Evolutionary conservation across 1,140 invertebrate species (phyloP).

Genomic region (Cylas formicarius): DNA sequence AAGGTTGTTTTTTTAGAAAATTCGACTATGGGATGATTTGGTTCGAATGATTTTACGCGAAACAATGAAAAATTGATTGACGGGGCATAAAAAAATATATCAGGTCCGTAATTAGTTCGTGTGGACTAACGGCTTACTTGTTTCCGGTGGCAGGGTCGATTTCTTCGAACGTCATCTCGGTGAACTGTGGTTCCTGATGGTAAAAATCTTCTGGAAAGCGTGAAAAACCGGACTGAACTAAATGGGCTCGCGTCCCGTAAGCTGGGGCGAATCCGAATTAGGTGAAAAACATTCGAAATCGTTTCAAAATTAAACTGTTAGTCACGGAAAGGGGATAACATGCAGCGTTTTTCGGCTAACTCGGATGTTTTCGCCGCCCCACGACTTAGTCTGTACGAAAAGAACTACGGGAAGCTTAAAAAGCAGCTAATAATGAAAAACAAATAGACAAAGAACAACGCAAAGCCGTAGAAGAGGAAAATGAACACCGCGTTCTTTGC

Average conservation of each 20-base stretch:
- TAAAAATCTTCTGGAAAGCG: conserved; percentile 46
- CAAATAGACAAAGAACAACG: conserved; percentile 8
- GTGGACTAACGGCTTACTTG: no score
- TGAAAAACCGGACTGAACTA: not conserved
- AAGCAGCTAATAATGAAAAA: not conserved
- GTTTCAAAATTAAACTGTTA: no score
- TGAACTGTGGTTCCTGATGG: conserved; percentile 51
- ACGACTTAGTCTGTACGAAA: conserved; percentile 31
- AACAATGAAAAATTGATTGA: no score
- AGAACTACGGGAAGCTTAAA: conserved; percentile 21
- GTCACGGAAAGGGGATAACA: no score
- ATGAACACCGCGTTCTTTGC: conserved; percentile 27
- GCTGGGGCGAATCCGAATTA: no score
- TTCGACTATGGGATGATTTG: not conserved
- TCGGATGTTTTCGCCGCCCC: no score
- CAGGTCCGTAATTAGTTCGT: no score
- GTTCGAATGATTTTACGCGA: no score
- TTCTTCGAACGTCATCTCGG: conserved; percentile 48
- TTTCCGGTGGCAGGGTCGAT: conserved; percentile 48
- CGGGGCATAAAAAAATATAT: no score
- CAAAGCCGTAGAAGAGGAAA: not conserved
- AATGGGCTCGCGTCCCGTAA: no score
- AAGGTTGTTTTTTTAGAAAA: not conserved
- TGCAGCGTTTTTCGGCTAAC: no score
- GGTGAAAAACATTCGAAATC: no score